Percentiles rank a stretch among this genome's conserved stretches.
Evolutionary conservation across 35 echinoderm and acorn worm genomes (phyloP).

Genomic region (Patiria miniata): DNA sequence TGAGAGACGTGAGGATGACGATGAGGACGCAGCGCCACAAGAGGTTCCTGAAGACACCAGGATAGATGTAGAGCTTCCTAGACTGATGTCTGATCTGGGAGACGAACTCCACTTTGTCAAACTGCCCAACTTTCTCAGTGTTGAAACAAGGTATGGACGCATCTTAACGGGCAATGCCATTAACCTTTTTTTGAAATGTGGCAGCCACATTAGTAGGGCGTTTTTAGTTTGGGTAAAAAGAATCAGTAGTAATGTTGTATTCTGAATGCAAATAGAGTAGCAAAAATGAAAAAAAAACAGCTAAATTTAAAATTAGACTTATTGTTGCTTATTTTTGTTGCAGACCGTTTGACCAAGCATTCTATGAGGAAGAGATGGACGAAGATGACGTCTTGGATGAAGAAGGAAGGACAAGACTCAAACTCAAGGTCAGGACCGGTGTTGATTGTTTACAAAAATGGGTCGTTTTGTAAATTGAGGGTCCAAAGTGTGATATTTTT

Average conservation of each 20-base stretch:
- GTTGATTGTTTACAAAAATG: not conserved
- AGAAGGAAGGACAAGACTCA: conserved; percentile 97
- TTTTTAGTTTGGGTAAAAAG: no score
- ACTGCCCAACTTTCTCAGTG: conserved; percentile 97
- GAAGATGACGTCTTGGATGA: conserved; percentile 98
- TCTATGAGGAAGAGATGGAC: conserved; percentile 96
- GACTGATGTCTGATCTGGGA: conserved; percentile 74
- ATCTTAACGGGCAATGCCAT: not conserved
- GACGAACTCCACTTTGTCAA: conserved; percentile 98
- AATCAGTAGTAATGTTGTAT: no score
- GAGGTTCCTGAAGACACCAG: conserved; percentile 76
- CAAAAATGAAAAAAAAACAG: no score
- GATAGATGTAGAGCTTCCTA: conserved; percentile 93
- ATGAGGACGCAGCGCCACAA: conserved; percentile 47
- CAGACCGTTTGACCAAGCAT: conserved; percentile 92
- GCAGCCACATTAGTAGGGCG: no score
- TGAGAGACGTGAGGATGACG: conserved; percentile 60
- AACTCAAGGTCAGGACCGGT: conserved; percentile 76
- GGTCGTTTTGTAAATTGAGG: no score
- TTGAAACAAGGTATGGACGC: conserved; percentile 80
- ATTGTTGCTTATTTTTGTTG: not conserved
- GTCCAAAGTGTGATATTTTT: no score
- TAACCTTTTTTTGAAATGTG: not conserved
- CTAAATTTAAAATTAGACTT: no score
- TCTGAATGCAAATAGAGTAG: no score